phyloP scores from a whole-genome alignment of 2,113 vertebrate genomes.

The Galbula dea region DNA sequence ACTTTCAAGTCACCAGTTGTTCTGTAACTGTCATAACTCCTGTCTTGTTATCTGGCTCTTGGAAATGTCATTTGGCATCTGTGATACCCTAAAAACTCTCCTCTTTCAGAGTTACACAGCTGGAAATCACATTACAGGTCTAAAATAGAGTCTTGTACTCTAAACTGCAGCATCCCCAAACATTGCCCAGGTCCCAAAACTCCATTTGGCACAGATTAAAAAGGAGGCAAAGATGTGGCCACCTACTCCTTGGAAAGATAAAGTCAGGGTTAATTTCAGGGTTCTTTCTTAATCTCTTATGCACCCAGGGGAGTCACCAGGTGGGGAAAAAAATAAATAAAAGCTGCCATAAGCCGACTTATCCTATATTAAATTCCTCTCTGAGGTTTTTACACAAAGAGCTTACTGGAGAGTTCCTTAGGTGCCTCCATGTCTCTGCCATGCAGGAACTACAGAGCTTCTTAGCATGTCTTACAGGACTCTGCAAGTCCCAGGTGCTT shows the following conservation, averaged over 20 bases:
- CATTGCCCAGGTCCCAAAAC: neutral
- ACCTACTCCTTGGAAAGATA: neutral
- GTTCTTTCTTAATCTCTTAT: neutral
- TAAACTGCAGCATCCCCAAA: neutral
- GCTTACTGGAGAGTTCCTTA: neutral
- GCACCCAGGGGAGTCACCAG: neutral
- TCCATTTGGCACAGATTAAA: neutral
- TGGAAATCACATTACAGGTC: neutral
- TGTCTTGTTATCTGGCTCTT: neutral
- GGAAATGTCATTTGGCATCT: neutral
- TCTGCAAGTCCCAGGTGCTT: neutral
- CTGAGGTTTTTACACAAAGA: neutral
- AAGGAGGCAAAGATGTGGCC: neutral
- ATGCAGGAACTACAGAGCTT: neutral
- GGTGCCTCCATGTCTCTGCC: neutral
- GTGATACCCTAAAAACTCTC: neutral
- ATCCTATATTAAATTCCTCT: neutral
- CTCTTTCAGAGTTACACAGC: neutral
- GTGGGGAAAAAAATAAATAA: neutral
- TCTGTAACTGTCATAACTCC: neutral
- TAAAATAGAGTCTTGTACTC: neutral
- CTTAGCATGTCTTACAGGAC: neutral
- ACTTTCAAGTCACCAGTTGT: neutral
- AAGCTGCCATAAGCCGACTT: accelerated
- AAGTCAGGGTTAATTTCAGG: neutral